phyloP scores from a whole-genome alignment of 2,113 vertebrate species.

The Heterocephalus glaber region DNA sequence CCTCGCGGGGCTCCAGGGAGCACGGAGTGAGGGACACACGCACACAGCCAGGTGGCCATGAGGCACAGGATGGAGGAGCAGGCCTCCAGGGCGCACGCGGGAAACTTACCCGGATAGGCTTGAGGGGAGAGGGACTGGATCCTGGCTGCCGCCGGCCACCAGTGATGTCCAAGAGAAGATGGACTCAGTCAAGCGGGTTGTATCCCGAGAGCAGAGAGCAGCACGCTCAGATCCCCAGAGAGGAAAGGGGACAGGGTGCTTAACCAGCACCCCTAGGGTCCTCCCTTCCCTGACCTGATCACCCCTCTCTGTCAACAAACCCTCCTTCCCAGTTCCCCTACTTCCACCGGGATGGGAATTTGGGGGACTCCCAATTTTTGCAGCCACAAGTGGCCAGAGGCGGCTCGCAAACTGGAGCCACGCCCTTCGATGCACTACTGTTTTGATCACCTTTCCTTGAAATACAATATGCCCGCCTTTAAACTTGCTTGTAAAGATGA shows the following conservation, averaged over 20 bases:
- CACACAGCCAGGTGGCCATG: rapidly evolving
- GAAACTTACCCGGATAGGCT: neutral
- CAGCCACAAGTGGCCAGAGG: neutral
- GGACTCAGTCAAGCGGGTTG: neutral
- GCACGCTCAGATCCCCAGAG: neutral
- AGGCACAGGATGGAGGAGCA: neutral
- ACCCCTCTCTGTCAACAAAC: no score
- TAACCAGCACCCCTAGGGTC: neutral
- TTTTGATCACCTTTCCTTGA: neutral
- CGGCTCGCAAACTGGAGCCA: neutral
- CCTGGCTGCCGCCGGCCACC: neutral
- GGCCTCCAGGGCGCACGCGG: neutral
- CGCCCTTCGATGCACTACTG: neutral
- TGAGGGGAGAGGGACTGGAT: neutral
- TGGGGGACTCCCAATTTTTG: neutral
- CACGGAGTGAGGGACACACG: neutral
- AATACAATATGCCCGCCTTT: neutral
- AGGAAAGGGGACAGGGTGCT: neutral
- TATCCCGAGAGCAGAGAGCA: neutral
- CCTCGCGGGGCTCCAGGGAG: neutral
- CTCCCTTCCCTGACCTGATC: neutral
- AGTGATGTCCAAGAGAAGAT: neutral
- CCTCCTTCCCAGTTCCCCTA: no score
- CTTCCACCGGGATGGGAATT: no score
- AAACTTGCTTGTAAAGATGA: neutral